phyloP scores from a whole-genome alignment of 2,888 invertebrate genomes.

The Anorthoa munda region DNA sequence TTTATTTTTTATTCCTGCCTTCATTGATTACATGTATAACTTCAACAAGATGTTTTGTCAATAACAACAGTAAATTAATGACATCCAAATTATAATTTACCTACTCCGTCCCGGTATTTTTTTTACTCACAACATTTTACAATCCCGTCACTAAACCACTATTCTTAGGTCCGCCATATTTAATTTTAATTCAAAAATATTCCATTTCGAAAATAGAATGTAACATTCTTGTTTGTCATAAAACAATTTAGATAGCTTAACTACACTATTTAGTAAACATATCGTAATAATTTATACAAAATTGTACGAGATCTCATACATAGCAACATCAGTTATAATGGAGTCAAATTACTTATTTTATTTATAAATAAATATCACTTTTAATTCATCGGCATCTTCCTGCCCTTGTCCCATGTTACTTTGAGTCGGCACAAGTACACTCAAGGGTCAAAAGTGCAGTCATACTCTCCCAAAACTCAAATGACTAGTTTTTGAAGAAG shows the following conservation, averaged over 20 bases:
- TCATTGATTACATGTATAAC: neutral
- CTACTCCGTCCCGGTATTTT: conserved; percentile 13
- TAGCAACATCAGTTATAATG: conserved; percentile 27
- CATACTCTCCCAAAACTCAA: no score
- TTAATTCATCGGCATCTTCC: neutral
- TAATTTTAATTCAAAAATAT: conserved; percentile 14
- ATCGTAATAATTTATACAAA: conserved; percentile 54
- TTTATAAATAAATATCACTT: conserved; percentile 37
- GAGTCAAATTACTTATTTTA: conserved; percentile 41
- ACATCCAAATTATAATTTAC: neutral
- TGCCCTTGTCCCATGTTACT: neutral
- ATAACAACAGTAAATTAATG: conserved; percentile 4
- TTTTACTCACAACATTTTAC: conserved; percentile 34
- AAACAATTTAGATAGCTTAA: conserved; percentile 26
- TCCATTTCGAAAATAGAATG: conserved; percentile 15
- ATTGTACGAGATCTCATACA: conserved; percentile 60
- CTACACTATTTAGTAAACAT: conserved; percentile 32
- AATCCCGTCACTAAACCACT: conserved; percentile 21
- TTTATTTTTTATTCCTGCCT: no score
- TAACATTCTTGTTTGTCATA: conserved; percentile 5
- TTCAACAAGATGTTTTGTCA: conserved; percentile 15
- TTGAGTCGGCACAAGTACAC: no score
- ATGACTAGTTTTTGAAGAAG: no score
- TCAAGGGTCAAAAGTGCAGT: no score
- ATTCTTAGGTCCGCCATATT: conserved; percentile 26